Evolutionary conservation across 2,113 vertebrate species (phyloP).

Genomic region (Tympanuchus pallidicinctus): DNA sequence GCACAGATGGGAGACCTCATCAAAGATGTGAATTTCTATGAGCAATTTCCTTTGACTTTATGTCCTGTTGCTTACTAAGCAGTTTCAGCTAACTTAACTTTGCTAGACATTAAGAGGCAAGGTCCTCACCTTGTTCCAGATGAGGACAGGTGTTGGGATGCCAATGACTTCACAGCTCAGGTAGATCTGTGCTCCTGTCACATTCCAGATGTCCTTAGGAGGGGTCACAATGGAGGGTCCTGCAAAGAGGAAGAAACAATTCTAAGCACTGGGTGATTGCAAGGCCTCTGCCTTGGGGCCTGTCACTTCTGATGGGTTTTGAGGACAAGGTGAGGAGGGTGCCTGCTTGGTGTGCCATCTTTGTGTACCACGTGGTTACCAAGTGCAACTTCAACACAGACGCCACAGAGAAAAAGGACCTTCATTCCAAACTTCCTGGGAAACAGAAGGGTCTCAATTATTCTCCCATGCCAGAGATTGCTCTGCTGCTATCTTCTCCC

Average conservation of each 20-base stretch:
- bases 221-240: constrained; percentile 89
- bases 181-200: constrained; percentile 91
- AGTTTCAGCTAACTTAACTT: neutral
- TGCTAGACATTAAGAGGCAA: neutral
- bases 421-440: neutral
- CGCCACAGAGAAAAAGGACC: neutral
- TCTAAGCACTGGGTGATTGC: neutral
- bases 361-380: neutral
- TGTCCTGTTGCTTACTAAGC: neutral
- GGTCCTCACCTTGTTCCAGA: constrained; percentile 89
- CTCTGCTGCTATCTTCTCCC: neutral
- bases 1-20: neutral
- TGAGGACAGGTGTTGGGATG: constrained; percentile 91
- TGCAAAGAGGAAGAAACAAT: constrained; percentile 42
- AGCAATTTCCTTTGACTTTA: neutral
- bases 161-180: constrained; percentile 94
- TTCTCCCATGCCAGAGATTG: neutral
- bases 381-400: accelerated
- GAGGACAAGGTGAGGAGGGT: neutral
- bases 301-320: neutral
- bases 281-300: neutral
- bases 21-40: neutral
- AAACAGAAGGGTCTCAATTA: neutral
- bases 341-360: neutral
- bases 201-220: constrained; percentile 90